Conservation (phyloP, 2,113 vertebrate species). For the Ceyx cyanopectus region DNA sequence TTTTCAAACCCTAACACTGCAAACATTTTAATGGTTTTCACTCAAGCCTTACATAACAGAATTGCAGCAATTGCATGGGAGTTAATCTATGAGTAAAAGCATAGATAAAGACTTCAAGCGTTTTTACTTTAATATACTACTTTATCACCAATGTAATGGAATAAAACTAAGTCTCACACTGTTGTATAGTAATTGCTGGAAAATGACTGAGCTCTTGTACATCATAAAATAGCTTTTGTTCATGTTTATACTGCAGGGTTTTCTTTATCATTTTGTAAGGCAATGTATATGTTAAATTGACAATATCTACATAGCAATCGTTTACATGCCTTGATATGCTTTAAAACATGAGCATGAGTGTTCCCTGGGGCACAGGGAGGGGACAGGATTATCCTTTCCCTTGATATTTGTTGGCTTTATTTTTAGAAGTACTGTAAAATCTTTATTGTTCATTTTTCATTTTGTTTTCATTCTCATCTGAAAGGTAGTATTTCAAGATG, state of each 20-base stretch:
- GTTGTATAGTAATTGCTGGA: not conserved
- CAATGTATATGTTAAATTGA: not conserved
- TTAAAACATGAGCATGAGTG: rapidly evolving
- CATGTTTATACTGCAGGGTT: not conserved
- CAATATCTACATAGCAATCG: not conserved
- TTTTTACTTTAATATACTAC: not conserved
- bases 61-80: not conserved
- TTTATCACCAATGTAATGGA: not conserved
- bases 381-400: not conserved
- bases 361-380: not conserved
- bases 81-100: not conserved
- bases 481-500: constrained; percentile 8
- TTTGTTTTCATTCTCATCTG: constrained; percentile 8
- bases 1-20: not conserved
- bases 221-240: not conserved
- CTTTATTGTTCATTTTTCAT: constrained; percentile 11
- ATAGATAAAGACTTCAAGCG: not conserved
- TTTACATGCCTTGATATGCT: not conserved
- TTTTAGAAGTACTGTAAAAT: not conserved
- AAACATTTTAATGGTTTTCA: not conserved
- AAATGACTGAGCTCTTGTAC: not conserved
- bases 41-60: not conserved
- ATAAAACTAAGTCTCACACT: not conserved
- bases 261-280: not conserved
- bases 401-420: not conserved